These are phyloP conservation scores for Hyaena hyaena DNA, from an alignment of 2,113 vertebrate species.

Conservation along the genomic window DNA sequence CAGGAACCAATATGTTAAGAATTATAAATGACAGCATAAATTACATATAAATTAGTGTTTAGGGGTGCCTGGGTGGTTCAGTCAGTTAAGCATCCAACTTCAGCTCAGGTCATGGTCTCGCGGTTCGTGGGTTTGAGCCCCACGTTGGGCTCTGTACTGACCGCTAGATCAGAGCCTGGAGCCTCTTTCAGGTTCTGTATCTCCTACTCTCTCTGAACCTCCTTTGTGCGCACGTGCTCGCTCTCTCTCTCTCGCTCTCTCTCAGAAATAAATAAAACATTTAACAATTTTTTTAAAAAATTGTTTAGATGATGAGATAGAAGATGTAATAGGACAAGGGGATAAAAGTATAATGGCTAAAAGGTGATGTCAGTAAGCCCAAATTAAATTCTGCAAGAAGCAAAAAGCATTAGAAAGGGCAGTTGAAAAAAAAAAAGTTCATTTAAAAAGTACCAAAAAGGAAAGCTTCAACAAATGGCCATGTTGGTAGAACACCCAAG, in stretches of 20 bases:
- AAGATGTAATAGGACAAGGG: not conserved
- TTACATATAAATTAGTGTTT: not conserved
- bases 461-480: not conserved
- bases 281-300: too few relatives aligned
- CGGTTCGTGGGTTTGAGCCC: too few relatives aligned
- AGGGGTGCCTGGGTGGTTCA: not conserved
- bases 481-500: not conserved
- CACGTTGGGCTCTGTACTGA: too few relatives aligned
- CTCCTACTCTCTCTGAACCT: too few relatives aligned
- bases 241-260: too few relatives aligned
- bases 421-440: not conserved
- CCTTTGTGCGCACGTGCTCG: too few relatives aligned
- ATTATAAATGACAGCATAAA: not conserved
- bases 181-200: too few relatives aligned
- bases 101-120: too few relatives aligned
- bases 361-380: not conserved
- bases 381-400: conserved; percentile 3
- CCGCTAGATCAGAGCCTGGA: too few relatives aligned
- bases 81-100: too few relatives aligned
- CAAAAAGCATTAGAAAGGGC: not conserved
- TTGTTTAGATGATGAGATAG: not conserved
- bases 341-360: not conserved
- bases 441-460: not conserved
- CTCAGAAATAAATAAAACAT: too few relatives aligned
- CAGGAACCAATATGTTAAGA: not conserved